phyloP scores from a whole-genome alignment of 2,888 invertebrate species.

The Pimpla rufipes region DNA sequence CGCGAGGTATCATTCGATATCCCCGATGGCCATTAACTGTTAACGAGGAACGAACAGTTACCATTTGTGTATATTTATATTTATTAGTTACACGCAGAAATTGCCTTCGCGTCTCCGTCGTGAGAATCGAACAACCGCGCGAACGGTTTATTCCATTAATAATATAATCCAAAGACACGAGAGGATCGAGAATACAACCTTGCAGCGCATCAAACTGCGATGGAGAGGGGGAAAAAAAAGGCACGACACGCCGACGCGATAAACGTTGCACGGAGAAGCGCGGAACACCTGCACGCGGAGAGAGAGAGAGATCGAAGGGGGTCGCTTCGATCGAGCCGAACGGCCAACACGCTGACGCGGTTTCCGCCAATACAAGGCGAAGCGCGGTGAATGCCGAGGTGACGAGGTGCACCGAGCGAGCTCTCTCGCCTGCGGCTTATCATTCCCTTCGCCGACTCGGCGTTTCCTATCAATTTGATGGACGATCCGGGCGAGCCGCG shows the following conservation, averaged over 20 bases:
- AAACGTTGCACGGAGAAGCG: slow-evolving; percentile 38
- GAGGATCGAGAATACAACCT: slow-evolving; percentile 2
- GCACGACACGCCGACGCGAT: slow-evolving; percentile 28
- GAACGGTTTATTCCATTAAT: not conserved
- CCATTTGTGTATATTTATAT: not conserved
- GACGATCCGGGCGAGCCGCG: slow-evolving; percentile 54
- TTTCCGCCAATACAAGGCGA: slow-evolving; percentile 27
- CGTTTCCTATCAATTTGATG: slow-evolving; percentile 67
- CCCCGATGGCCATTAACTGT: not conserved
- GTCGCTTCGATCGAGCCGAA: slow-evolving; percentile 54
- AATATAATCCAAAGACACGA: slow-evolving; percentile 14
- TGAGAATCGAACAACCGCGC: not conserved
- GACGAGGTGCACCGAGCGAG: slow-evolving; percentile 21
- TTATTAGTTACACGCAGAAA: no score
- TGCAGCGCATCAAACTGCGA: slow-evolving; percentile 33
- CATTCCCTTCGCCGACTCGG: slow-evolving; percentile 56
- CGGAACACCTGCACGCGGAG: slow-evolving; percentile 51
- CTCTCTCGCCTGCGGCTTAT: slow-evolving; percentile 60
- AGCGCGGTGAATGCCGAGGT: slow-evolving; percentile 25
- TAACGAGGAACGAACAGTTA: not conserved
- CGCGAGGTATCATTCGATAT: not conserved
- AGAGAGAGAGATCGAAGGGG: slow-evolving; percentile 55
- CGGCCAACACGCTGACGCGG: slow-evolving; percentile 30
- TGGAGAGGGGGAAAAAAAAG: not conserved
- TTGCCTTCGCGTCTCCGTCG: not conserved